Conservation (phyloP, 1,140 invertebrate genomes). For the Goniozus legneri region DNA sequence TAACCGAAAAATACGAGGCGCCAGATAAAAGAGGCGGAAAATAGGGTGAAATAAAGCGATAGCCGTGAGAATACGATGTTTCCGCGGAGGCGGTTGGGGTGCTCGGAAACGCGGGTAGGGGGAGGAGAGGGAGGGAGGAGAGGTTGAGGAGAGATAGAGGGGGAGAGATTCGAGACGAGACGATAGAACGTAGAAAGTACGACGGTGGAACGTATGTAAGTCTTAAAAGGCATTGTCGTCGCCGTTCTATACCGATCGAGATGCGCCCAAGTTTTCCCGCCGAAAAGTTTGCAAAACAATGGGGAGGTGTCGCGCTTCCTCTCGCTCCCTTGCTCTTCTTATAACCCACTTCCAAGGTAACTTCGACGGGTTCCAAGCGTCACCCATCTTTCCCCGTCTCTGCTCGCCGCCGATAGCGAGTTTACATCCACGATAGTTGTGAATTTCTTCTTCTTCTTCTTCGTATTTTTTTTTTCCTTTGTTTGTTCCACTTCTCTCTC, state of each 20-base stretch:
- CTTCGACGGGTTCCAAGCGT: slow-evolving; percentile 4
- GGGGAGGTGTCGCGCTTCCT: slow-evolving; percentile 6
- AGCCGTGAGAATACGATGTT: too few species aligned
- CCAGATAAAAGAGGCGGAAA: too few species aligned
- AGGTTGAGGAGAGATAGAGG: too few species aligned
- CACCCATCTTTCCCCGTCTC: too few species aligned
- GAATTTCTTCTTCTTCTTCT: slow-evolving; percentile 19
- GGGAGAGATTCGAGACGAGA: slow-evolving; percentile 5
- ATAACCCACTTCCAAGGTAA: slow-evolving; percentile 3
- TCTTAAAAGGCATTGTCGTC: slow-evolving; percentile 19
- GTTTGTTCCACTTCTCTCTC: too few species aligned
- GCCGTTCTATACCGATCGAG: slow-evolving; percentile 16
- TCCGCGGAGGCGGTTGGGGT: too few species aligned
- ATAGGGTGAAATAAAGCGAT: too few species aligned
- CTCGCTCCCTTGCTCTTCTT: background rate
- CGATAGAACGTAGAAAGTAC: too few species aligned
- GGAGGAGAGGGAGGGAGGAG: too few species aligned
- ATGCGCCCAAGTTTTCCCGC: slow-evolving; percentile 17
- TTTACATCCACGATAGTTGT: slow-evolving; percentile 32
- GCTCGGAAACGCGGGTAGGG: too few species aligned
- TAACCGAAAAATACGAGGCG: too few species aligned
- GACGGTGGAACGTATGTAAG: slow-evolving; percentile 24
- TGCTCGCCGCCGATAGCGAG: slow-evolving; percentile 27
- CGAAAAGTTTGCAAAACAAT: slow-evolving; percentile 29
- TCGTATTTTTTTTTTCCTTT: too few species aligned